Conservation (phyloP, 23 tunicate species). For the Phallusia fumigata region DNA sequence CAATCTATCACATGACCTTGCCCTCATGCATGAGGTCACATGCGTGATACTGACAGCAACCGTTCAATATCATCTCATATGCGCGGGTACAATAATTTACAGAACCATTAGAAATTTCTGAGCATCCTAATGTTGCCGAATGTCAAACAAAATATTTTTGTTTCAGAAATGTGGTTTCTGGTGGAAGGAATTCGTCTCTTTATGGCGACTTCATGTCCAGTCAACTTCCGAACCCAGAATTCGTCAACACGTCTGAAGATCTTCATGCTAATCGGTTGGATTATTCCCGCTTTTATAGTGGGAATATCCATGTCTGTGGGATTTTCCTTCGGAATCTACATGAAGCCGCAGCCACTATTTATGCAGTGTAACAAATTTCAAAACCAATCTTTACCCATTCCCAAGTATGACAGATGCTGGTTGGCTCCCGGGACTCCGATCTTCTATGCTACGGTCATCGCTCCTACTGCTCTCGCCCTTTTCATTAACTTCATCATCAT, state of each 20-base stretch:
- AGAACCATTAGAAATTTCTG: too few species aligned
- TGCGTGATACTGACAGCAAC: too few species aligned
- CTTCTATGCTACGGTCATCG: background rate
- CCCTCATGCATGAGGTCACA: too few species aligned
- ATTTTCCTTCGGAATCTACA: background rate
- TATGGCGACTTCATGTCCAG: background rate
- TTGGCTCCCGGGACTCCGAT: background rate
- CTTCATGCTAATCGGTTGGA: background rate
- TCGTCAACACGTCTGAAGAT: background rate
- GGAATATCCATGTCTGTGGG: background rate
- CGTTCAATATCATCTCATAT: too few species aligned
- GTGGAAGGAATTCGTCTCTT: slow-evolving; percentile 8
- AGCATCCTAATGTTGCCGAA: too few species aligned
- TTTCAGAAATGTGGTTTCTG: background rate
- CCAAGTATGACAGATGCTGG: slow-evolving; percentile 5
- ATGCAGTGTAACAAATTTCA: background rate
- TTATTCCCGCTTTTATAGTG: background rate
- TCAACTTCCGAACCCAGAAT: background rate
- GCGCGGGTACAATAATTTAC: too few species aligned
- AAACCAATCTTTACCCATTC: background rate
- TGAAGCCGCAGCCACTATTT: background rate
- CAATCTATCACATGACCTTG: too few species aligned
- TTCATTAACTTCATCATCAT: background rate
- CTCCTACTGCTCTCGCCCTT: background rate
- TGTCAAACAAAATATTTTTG: too few species aligned